Percentiles rank a stretch among this genome's conserved stretches.
These are phyloP conservation scores for Mythimna lalbum DNA, from an alignment of 2,888 invertebrate genomes.

Conservation along the genomic window DNA sequence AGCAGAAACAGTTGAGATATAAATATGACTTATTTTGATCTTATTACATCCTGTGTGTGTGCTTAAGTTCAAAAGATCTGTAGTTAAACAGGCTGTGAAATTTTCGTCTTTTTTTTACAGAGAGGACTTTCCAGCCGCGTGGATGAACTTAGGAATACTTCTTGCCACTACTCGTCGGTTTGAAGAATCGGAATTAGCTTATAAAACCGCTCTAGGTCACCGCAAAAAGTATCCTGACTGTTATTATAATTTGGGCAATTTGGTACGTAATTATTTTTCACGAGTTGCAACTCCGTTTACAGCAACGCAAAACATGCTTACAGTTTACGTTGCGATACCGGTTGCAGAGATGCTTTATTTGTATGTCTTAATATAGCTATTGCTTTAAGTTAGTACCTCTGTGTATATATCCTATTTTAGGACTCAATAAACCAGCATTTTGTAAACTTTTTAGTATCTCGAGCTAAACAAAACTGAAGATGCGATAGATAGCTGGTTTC, in stretches of 20 bases:
- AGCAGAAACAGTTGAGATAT: too few relatives aligned
- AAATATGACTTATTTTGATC: too few relatives aligned
- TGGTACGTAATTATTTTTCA: conserved; percentile 90
- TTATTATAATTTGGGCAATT: conserved; percentile 98
- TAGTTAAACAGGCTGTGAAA: neutral
- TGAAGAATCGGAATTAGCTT: conserved; percentile 94
- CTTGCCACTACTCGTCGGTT: conserved; percentile 93
- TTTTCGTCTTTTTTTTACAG: conserved; percentile 78
- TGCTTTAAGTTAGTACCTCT: neutral
- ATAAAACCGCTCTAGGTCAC: conserved; percentile 94
- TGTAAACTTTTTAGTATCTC: conserved; percentile 91
- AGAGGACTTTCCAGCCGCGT: conserved; percentile 97
- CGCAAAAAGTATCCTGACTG: conserved; percentile 97
- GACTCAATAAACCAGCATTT: neutral
- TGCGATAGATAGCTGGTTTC: conserved; percentile 95
- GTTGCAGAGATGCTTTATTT: neutral
- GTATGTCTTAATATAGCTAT: neutral
- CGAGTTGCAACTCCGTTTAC: neutral
- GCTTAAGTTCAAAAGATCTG: too few relatives aligned
- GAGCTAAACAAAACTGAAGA: conserved; percentile 93
- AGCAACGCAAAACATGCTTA: neutral
- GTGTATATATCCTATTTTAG: neutral
- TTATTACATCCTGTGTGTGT: too few relatives aligned
- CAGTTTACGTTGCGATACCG: too few relatives aligned
- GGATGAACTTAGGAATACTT: conserved; percentile 99